Base-by-base conservation (phyloP, 2,113 vertebrate species). In the Aix galericulata region DNA sequence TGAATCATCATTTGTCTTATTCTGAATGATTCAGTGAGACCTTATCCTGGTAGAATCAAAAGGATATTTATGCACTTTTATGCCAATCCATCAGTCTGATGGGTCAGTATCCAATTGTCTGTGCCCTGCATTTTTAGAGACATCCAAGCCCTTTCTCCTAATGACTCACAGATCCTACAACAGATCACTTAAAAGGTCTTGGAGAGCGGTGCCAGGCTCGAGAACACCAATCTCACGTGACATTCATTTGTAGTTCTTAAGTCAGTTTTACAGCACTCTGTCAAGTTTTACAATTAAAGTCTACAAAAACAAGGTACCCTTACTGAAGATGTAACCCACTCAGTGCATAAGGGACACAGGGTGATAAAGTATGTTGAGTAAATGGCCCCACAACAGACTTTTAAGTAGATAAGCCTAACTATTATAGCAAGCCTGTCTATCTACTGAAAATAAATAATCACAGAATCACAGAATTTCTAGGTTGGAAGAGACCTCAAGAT, bases 161-260 rank as follows among this genome's bases (percentile, higher is more conserved):
- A 68, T 23, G 50, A 60, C 44, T 56, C 59, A 62, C 66, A 64
- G 78, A 64, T 67, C 32, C 34, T 40, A 46, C 62, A 53, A 58
- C 0, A 3, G 56, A 75, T n/a, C 50, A 38, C 1, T 6, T 0
- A 18, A 38, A 74, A 81, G 23, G 5, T 13, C 59, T 38, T 59
- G 50, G 32, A 88, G 72, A 83, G 6, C 36, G 0, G 1, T 73
- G 59, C 27, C 0, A 32, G 0, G 58, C 72, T 34, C 40, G 0
- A 67, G 87, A 86, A 55, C 0, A 0, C 38, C 72, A 25, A 27
- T 81, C 40, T 67, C 66, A 14, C 22, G 17, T 38, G 64, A 67
- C 68, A 36, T 21, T 67, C 2, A 0, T 77, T 75, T 74, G 59
- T 60, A 83, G 31, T 27, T 80, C 31, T 82, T 75, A 80, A 89